phyloP scores from a whole-genome alignment of 2,797 vertebrate genomes.

The Arrhamphus sclerolepis region DNA sequence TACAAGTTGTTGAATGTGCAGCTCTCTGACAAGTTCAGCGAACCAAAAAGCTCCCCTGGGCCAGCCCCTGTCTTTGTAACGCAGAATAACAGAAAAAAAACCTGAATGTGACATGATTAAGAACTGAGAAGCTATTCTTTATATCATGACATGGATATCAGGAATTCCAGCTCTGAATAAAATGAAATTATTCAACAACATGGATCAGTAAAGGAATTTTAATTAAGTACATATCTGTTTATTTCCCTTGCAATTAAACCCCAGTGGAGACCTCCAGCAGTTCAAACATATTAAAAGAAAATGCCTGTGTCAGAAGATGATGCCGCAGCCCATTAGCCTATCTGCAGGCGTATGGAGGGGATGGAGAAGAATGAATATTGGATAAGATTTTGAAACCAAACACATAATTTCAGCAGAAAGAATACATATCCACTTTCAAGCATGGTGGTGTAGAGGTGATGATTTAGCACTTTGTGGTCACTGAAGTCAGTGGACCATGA shows the following conservation, averaged over 20 bases:
- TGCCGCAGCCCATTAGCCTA: conserved; percentile 71
- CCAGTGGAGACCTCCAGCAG: conserved; percentile 70
- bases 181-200: conserved; percentile 65
- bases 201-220: conserved; percentile 57
- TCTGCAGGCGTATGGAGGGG: conserved; percentile 57
- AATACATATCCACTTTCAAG: too few relatives aligned
- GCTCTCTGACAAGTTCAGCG: conserved; percentile 54
- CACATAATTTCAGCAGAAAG: too few relatives aligned
- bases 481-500: too few relatives aligned
- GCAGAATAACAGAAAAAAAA: conserved; percentile 8
- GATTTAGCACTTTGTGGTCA: too few relatives aligned
- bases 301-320: conserved; percentile 66
- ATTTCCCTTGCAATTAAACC: conserved; percentile 75
- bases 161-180: conserved; percentile 45
- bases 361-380: conserved; percentile 45
- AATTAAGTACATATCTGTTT: conserved; percentile 71
- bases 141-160: conserved; percentile 55
- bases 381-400: conserved; percentile 17
- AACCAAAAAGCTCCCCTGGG: conserved; percentile 59
- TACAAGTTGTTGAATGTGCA: conserved; percentile 68
- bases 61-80: conserved; percentile 21
- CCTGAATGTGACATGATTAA: conserved; percentile 24
- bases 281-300: conserved; percentile 76
- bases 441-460: too few relatives aligned
- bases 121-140: conserved; percentile 34